Evolutionary conservation across 2,797 vertebrate species (phyloP).

Genomic region (Chloroceryle amazona): DNA sequence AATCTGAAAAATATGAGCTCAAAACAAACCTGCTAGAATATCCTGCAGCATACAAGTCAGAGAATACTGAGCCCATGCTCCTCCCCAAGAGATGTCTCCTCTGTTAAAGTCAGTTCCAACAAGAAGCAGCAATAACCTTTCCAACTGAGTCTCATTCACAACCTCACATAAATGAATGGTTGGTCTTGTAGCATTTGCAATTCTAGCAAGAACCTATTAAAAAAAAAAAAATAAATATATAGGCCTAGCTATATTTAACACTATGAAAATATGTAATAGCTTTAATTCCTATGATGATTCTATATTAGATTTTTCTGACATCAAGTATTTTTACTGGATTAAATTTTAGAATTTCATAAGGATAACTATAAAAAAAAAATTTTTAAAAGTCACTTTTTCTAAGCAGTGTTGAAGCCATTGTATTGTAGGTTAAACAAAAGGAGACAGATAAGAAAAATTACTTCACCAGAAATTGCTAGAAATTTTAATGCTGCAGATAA

Average conservation of each 20-base stretch:
- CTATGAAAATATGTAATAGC: not conserved
- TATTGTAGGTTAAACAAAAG: not conserved
- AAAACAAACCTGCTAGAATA: slow-evolving; percentile 92
- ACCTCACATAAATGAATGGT: slow-evolving; percentile 98
- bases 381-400: not conserved
- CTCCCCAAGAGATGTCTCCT: slow-evolving; percentile 98
- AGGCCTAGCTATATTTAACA: not conserved
- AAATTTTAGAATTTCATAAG: not conserved
- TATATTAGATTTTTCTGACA: not conserved
- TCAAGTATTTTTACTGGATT: not conserved
- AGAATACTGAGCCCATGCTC: slow-evolving; percentile 98
- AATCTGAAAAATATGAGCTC: not conserved
- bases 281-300: not conserved
- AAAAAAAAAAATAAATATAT: not conserved
- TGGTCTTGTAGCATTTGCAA: slow-evolving; percentile 96
- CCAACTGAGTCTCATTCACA: slow-evolving; percentile 95
- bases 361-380: not conserved
- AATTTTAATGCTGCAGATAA: not conserved
- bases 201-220: slow-evolving; percentile 93
- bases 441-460: not conserved
- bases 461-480: not conserved
- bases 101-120: slow-evolving; percentile 98
- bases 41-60: slow-evolving; percentile 99
- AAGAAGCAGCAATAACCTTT: slow-evolving; percentile 93
- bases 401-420: not conserved